phyloP scores from a whole-genome alignment of 2,888 invertebrate genomes.

The Drosophila dives region DNA sequence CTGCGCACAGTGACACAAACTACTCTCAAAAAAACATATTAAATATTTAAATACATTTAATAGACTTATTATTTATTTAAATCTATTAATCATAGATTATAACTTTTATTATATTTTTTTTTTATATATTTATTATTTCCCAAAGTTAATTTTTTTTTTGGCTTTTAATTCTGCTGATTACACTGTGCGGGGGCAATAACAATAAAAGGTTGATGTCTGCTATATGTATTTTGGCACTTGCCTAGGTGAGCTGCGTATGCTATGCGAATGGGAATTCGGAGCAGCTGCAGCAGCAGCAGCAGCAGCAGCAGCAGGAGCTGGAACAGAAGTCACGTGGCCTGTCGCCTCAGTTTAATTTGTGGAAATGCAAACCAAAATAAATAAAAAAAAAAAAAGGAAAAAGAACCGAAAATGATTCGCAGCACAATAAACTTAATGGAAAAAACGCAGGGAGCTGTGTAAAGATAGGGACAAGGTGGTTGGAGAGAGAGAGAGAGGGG shows the following conservation, averaged over 20 bases:
- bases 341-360: constrained; percentile 67
- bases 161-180: not conserved
- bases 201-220: constrained; percentile 44
- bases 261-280: constrained; percentile 20
- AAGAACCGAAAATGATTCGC: constrained; percentile 62
- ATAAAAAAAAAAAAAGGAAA: constrained; percentile 7
- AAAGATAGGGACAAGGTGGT: not conserved
- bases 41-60: not conserved
- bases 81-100: not conserved
- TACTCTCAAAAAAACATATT: not conserved
- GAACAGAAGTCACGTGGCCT: constrained; percentile 34
- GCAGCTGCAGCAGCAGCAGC: not conserved
- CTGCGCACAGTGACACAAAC: constrained; percentile 20
- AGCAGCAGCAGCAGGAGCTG: not conserved
- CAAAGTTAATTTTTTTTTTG: not conserved
- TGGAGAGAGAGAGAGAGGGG: too few relatives aligned
- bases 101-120: not conserved
- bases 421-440: constrained; percentile 51
- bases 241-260: constrained; percentile 41
- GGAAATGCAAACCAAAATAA: constrained; percentile 51
- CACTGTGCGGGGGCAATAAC: constrained; percentile 27
- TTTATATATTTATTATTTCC: not conserved
- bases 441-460: constrained; percentile 1
- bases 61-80: not conserved
- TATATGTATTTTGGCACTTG: constrained; percentile 47